Evolutionary conservation across 1,140 invertebrate species (phyloP).

Genomic region (Drosophila athabasca): DNA sequence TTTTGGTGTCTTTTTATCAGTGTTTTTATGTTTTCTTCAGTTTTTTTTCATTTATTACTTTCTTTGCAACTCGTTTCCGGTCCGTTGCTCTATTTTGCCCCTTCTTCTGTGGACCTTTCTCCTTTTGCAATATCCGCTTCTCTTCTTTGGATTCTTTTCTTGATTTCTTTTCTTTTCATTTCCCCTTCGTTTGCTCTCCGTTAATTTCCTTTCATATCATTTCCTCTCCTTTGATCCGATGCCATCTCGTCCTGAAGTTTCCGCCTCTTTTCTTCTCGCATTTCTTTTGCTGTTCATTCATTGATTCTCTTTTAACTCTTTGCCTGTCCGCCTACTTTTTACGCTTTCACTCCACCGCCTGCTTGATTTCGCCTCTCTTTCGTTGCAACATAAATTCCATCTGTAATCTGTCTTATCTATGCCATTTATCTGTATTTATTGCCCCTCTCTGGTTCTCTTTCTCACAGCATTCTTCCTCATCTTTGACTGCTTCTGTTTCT

Average conservation of each 20-base stretch:
- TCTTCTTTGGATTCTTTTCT: no score
- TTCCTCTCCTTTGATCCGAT: background rate
- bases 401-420: slow-evolving; percentile 46
- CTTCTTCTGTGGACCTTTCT: no score
- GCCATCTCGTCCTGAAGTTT: background rate
- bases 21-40: no score
- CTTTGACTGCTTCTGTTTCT: background rate
- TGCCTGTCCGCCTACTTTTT: no score
- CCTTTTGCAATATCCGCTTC: no score
- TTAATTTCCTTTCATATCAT: slow-evolving; percentile 34
- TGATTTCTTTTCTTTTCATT: slow-evolving; percentile 9
- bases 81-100: no score
- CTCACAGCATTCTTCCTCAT: slow-evolving; percentile 2
- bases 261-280: background rate
- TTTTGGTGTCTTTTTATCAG: no score
- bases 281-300: background rate
- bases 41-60: no score
- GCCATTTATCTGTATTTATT: slow-evolving; percentile 53
- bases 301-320: background rate
- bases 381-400: slow-evolving; percentile 37
- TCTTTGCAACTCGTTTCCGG: no score
- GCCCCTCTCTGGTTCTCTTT: slow-evolving; percentile 14
- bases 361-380: background rate
- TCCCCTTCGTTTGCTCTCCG: background rate
- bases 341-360: background rate